Percentiles rank a stretch among this genome's conserved stretches.
Evolutionary conservation across 2,797 vertebrate species (phyloP).

Genomic region (Taeniopygia guttata): DNA sequence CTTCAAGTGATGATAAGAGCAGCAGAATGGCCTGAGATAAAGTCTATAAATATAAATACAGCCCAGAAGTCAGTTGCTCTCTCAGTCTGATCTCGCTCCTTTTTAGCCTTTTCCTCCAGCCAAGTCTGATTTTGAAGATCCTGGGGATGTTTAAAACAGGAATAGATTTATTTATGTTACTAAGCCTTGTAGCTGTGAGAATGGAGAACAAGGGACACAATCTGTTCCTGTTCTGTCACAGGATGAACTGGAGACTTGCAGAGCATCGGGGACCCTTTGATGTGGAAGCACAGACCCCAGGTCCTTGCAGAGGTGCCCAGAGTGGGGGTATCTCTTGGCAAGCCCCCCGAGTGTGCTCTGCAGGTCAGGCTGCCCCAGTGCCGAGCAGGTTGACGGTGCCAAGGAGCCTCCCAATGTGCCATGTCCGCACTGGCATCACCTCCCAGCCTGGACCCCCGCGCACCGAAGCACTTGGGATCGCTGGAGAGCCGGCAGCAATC

Average conservation of each 20-base stretch:
- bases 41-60: background rate
- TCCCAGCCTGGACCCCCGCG: accelerated
- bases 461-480: accelerated
- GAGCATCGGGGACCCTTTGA: background rate
- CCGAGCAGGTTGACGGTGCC: accelerated
- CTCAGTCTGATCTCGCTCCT: background rate
- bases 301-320: background rate
- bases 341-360: background rate
- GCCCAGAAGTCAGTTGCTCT: background rate
- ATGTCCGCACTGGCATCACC: accelerated
- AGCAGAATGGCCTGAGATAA: background rate
- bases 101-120: background rate
- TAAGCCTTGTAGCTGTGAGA: background rate
- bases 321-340: accelerated
- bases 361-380: accelerated
- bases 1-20: background rate
- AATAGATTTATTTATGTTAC: background rate
- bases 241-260: background rate
- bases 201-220: background rate
- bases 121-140: background rate
- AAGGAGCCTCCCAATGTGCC: background rate
- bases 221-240: background rate
- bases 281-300: accelerated
- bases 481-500: background rate
- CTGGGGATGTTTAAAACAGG: background rate